These are phyloP conservation scores for Scortum barcoo DNA, from an alignment of 2,113 vertebrate species.

Conservation along the genomic window DNA sequence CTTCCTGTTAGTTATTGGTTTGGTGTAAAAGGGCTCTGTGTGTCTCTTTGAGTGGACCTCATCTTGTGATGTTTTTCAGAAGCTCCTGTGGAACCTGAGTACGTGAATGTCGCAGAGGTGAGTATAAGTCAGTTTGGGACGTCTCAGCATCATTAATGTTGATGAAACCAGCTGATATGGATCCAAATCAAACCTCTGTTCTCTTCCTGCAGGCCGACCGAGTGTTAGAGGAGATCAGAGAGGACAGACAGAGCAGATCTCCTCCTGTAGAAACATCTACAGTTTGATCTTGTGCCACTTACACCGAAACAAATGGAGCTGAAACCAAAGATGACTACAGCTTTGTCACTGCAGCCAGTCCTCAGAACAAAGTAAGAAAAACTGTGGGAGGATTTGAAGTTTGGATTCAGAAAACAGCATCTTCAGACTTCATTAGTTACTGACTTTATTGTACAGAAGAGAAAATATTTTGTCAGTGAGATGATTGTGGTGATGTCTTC, in stretches of 20 bases:
- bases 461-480: neutral
- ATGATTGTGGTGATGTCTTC: neutral
- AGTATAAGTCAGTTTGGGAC: neutral
- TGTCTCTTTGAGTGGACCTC: neutral
- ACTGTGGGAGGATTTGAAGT: neutral
- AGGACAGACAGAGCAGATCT: neutral
- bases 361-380: neutral
- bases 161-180: neutral
- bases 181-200: neutral
- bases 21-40: too few relatives aligned
- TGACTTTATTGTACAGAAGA: neutral
- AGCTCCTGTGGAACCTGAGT: accelerated
- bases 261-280: neutral
- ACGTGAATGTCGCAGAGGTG: accelerated
- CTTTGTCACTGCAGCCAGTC: neutral
- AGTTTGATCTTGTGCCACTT: neutral
- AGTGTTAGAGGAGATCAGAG: neutral
- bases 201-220: neutral
- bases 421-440: neutral
- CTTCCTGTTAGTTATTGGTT: too few relatives aligned
- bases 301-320: neutral
- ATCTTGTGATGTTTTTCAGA: slow-evolving; percentile 27
- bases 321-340: neutral
- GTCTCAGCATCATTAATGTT: neutral
- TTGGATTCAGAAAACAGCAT: neutral